Evolutionary conservation across 2,888 invertebrate genomes (phyloP).

Genomic region (Branchellion lobata): DNA sequence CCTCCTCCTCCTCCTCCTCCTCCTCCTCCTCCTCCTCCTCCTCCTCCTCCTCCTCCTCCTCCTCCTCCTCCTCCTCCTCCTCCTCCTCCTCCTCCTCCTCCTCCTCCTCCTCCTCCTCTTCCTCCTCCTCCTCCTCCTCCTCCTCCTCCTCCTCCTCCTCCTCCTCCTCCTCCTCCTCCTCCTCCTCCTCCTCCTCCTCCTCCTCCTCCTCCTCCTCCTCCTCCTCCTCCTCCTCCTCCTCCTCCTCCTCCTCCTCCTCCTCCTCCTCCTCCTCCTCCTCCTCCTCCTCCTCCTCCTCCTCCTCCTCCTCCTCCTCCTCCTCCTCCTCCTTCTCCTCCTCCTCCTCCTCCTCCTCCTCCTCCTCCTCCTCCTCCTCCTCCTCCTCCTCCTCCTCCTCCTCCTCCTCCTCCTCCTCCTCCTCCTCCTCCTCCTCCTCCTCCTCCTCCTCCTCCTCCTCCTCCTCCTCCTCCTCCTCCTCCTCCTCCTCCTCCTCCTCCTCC

Average conservation of each 20-base stretch:
- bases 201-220: background rate
- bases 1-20: too few species aligned
- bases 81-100: too few species aligned
- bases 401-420: too few species aligned
- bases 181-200: background rate
- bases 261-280: background rate
- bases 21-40: too few species aligned
- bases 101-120: too few species aligned
- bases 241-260: background rate
- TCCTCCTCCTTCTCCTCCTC: background rate
- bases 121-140: background rate
- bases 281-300: background rate
- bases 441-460: too few species aligned
- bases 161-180: background rate
- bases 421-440: too few species aligned
- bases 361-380: background rate
- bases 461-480: background rate
- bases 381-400: slow-evolving; percentile 1
- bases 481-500: too few species aligned
- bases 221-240: background rate
- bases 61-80: too few species aligned
- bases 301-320: background rate
- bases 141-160: background rate
- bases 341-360: background rate
- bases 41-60: too few species aligned